Percentiles rank a stretch among this genome's conserved stretches.
phyloP scores from a whole-genome alignment of 1,140 invertebrate species.

The Drosophila lacertosa region DNA sequence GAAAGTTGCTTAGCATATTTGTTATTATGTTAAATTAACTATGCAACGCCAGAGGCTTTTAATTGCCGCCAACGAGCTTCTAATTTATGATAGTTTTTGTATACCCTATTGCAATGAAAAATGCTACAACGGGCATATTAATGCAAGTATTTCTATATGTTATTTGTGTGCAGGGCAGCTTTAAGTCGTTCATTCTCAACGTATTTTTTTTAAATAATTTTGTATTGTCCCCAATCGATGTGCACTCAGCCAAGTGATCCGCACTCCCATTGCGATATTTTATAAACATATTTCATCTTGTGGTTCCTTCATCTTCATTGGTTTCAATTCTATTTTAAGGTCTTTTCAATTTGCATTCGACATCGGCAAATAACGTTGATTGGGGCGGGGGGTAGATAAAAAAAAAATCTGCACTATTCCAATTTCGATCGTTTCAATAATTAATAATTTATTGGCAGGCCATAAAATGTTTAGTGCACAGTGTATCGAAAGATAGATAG shows the following conservation, averaged over 20 bases:
- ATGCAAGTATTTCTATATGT: neutral
- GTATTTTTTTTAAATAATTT: slow-evolving; percentile 14
- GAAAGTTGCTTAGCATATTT: too few relatives aligned
- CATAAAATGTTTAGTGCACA: slow-evolving; percentile 50
- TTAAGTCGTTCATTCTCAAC: neutral
- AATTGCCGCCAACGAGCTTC: slow-evolving; percentile 57
- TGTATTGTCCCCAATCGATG: slow-evolving; percentile 59
- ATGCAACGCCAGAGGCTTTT: slow-evolving; percentile 58
- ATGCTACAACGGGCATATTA: too few relatives aligned
- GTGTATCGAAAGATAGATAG: slow-evolving; percentile 34
- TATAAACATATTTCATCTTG: slow-evolving; percentile 38
- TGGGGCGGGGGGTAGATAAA: slow-evolving; percentile 30
- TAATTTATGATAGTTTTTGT: slow-evolving; percentile 55
- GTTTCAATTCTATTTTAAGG: slow-evolving; percentile 78
- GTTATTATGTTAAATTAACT: too few relatives aligned
- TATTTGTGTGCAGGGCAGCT: neutral
- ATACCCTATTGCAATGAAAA: slow-evolving; percentile 22
- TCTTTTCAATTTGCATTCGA: slow-evolving; percentile 76
- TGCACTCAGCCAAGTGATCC: slow-evolving; percentile 42
- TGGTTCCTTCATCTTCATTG: slow-evolving; percentile 67
- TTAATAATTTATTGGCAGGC: slow-evolving; percentile 63
- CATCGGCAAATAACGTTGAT: slow-evolving; percentile 57
- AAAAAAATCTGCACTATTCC: slow-evolving; percentile 48
- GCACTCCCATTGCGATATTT: slow-evolving; percentile 22
- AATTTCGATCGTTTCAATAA: slow-evolving; percentile 43